Base-by-base conservation (phyloP, 2,797 vertebrate genomes). In the Malurus splendens region DNA sequence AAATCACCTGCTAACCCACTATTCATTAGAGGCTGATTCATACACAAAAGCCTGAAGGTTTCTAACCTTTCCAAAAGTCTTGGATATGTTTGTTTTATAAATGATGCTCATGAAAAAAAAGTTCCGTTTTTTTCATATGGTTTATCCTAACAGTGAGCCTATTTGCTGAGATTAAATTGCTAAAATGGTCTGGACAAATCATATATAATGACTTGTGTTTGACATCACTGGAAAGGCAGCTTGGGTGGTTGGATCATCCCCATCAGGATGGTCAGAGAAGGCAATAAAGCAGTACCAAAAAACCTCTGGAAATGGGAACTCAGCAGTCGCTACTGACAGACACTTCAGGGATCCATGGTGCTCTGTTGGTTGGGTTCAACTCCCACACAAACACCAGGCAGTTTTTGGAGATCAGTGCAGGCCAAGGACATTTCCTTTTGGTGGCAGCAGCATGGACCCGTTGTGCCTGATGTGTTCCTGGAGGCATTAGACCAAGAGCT, bases 1-100 rank as follows among this genome's bases (percentile, higher is more conserved):
- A 92, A 90, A 62, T 92, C 89, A 91, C 85, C 56, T 93, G 82
- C 45, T 87, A 77, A 79, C 12, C 14, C 24, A 18, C 19, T 74
- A 14, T 75, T 81, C 42, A 57, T 93, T 90, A 87, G 42, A 55
- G 36, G 18, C 4, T 78, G 48, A 56, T 61, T 87, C 73, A 71
- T 82, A 20, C 45, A 78, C 14, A 83, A 70, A 91, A 83, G 48
- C 59, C 56, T 74, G 25, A 84, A 30, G 32, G 25, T 55, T 92
- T 88, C 67, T 78, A 79, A 86, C 45, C 22, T 62, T 90, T 90
- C 55, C 52, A 65, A 89, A 88, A 68, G 8, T 59, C 38, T 68
- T 82, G 12, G 15, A 20, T 75, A 22, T 54, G 33, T 75, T 89
- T 82, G 41, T 67, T 93, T 93, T 80, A 50, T 11, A 87, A 76